These are phyloP conservation scores for Probosciger aterrimus DNA, from an alignment of 2,113 vertebrate genomes.

Conservation along the genomic window DNA sequence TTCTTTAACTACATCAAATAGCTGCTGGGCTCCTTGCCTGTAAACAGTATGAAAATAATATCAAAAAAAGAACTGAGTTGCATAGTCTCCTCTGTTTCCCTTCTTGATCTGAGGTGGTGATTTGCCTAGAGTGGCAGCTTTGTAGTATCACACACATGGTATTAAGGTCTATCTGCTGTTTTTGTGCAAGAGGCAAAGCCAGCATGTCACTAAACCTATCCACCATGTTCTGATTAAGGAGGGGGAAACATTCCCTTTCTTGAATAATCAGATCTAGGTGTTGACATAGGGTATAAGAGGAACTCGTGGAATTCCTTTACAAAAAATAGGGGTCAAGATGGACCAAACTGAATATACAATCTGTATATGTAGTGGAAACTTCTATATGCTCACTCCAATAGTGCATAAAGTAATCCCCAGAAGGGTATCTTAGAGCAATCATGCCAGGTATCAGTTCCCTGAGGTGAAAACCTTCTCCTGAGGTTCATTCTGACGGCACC, in stretches of 20 bases:
- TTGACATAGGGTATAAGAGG: neutral
- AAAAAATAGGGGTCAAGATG: neutral
- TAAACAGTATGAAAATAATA: slow-evolving; percentile 3
- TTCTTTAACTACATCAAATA: neutral
- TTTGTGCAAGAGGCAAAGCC: neutral
- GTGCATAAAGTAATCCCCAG: neutral
- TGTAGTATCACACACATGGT: neutral
- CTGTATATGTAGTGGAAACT: neutral
- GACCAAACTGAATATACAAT: neutral
- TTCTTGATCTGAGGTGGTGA: neutral
- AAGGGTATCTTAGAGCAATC: neutral
- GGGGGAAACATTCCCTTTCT: neutral
- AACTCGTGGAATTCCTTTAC: neutral
- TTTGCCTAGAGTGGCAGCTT: slow-evolving; percentile 14
- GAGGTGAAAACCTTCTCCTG: neutral
- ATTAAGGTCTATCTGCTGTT: neutral
- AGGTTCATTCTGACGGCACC: neutral
- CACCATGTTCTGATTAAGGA: neutral
- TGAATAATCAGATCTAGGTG: neutral
- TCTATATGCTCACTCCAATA: neutral
- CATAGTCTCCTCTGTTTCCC: neutral
- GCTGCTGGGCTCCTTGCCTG: neutral
- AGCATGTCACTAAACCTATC: neutral
- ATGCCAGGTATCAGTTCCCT: neutral
- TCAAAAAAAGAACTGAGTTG: neutral